phyloP scores from a whole-genome alignment of 2,797 vertebrate species.

The Mycteria americana region DNA sequence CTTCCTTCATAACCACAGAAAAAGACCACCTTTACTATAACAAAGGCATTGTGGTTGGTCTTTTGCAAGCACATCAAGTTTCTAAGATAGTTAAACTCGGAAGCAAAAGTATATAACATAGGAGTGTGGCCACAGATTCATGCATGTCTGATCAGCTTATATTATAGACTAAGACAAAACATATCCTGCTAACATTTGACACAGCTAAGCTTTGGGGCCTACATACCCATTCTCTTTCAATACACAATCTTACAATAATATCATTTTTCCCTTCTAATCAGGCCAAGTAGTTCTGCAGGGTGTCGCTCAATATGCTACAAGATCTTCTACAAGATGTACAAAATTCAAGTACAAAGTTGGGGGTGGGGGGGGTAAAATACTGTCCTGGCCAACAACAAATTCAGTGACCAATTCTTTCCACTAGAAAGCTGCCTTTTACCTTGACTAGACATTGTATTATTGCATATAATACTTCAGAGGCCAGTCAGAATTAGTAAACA shows the following conservation, averaged over 20 bases:
- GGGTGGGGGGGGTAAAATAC: not conserved
- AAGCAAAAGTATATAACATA: not conserved
- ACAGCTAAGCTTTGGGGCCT: not conserved
- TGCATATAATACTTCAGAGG: not conserved
- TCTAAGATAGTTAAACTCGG: not conserved
- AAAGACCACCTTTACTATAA: not conserved
- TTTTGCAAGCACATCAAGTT: not conserved
- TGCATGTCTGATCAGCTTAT: not conserved
- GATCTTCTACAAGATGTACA: not conserved
- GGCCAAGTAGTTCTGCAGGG: not conserved
- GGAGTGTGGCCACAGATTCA: not conserved
- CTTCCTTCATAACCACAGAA: not conserved
- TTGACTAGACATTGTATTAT: not conserved
- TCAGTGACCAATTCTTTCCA: not conserved
- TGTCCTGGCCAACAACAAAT: not conserved
- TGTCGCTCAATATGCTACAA: accelerated
- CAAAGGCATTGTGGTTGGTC: not conserved
- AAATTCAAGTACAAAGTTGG: not conserved
- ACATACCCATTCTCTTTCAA: not conserved
- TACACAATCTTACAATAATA: not conserved
- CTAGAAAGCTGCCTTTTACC: not conserved
- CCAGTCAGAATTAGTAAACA: not conserved
- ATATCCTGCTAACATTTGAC: not conserved
- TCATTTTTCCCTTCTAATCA: not conserved
- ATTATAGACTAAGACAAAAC: not conserved